phyloP scores from a whole-genome alignment of 2,888 invertebrate species.

The Ganaspis brasiliensis region DNA sequence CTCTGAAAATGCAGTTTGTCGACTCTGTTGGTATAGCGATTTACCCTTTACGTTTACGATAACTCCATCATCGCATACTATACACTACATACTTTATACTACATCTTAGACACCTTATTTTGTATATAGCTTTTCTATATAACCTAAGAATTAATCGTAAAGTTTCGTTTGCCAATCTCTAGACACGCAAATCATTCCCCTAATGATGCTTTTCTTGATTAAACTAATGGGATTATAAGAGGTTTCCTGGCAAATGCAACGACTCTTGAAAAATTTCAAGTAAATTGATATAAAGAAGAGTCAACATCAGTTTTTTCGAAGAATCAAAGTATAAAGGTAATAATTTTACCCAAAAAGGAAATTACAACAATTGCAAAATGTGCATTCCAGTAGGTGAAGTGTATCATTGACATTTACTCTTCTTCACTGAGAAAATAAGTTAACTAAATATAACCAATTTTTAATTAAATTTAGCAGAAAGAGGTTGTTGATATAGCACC shows the following conservation, averaged over 20 bases:
- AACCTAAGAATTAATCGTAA: neutral
- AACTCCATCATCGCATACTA: slow-evolving; percentile 2
- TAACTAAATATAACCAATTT: too few relatives aligned
- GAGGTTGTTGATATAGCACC: too few relatives aligned
- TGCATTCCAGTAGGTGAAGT: too few relatives aligned
- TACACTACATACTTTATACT: neutral
- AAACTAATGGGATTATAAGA: slow-evolving; percentile 17
- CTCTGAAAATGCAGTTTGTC: neutral
- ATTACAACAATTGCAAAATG: too few relatives aligned
- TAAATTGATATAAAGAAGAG: neutral
- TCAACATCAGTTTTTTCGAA: neutral
- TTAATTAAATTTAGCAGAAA: too few relatives aligned
- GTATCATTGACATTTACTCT: too few relatives aligned
- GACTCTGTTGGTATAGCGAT: neutral
- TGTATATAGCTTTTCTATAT: neutral
- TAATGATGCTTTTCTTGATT: slow-evolving; percentile 12
- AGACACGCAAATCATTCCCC: slow-evolving; percentile 8
- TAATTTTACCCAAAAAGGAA: too few relatives aligned
- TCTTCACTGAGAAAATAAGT: too few relatives aligned
- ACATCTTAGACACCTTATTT: neutral
- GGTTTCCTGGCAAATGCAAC: slow-evolving; percentile 4
- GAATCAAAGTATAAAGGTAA: too few relatives aligned
- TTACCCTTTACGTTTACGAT: neutral
- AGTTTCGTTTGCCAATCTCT: slow-evolving; percentile 2
- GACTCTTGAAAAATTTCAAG: neutral